These are phyloP conservation scores for Bombus pascuorum DNA, from an alignment of 1,140 invertebrate species.

Conservation along the genomic window DNA sequence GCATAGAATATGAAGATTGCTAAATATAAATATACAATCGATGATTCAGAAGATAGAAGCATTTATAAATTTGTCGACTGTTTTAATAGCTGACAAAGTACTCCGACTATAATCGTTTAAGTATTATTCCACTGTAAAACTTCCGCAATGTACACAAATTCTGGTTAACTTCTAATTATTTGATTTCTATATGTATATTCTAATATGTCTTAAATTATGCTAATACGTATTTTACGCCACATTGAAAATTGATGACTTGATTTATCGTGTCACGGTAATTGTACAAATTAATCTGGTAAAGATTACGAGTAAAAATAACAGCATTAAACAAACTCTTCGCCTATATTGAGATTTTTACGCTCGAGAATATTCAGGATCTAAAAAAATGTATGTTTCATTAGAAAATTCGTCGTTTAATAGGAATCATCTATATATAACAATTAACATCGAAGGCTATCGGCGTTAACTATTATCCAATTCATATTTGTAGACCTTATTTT, in stretches of 20 bases:
- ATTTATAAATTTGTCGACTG: too few relatives aligned
- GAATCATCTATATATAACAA: neutral
- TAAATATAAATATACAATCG: too few relatives aligned
- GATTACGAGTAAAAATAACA: neutral
- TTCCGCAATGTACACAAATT: neutral
- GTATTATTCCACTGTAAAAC: neutral
- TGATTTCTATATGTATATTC: neutral
- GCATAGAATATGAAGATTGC: too few relatives aligned
- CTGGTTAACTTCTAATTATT: neutral
- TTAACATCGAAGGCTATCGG: neutral
- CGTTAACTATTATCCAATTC: neutral
- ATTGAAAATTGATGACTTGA: neutral
- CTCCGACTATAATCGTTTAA: neutral
- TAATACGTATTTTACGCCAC: too few relatives aligned
- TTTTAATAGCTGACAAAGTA: too few relatives aligned
- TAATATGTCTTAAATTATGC: neutral
- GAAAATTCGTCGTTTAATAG: neutral
- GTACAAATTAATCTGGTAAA: neutral
- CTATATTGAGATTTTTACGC: neutral
- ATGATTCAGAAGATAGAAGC: too few relatives aligned
- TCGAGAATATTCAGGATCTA: neutral
- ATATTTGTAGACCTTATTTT: neutral
- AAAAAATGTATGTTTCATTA: neutral
- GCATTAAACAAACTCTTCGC: neutral
- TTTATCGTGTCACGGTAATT: neutral